Evolutionary conservation across 2,888 invertebrate species (phyloP), one percentile per base, ranked within the genome.

Genomic region (Apodemia zela): DNA sequence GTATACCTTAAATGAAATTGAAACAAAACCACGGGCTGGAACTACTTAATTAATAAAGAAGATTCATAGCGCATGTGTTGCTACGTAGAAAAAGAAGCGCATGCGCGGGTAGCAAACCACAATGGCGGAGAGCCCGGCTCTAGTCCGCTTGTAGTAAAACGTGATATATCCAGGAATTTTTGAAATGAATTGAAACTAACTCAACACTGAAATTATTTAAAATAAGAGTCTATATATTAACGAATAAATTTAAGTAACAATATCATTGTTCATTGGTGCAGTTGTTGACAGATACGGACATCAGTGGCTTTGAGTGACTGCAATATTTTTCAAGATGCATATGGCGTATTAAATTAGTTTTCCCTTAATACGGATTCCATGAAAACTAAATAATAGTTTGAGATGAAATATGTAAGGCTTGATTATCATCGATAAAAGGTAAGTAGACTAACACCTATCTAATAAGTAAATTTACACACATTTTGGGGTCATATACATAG

Each of bases 241-340:
- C 11, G 17, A 51, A 10, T 51, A 3, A 21, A n/a, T 21, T 11
- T 2, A 51, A 10, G 1, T 18, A 18, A 18, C 21, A 17, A 21
- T n/a, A 11, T 49, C 1, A 6, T 11, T 21, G 21, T 51, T 10
- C n/a, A 21, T 21, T 8, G 4, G 11, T 51, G 21, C 2, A 64
- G 62, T 59, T 84, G 85, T 84, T 84, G 85, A 85, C 82, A 84
- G 78, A 76, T 77, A 72, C 67, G 77, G 72, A 69, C 75, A 77
- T 78, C 71, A 74, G 75, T 76, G 74, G 74, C 75, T 78, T 13
- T 38, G 38, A 38, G 78, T 76, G 75, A 73, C 71, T 73, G 69
- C 70, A 74, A 71, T 74, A 49, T 17, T 49, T n/a, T 47, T 8
- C n/a, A 49, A 8, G 33, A 33, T 33, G 33, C 7, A 33, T 33